These are phyloP conservation scores for Epizoanthus fatuus DNA, from an alignment of 92 coral and sea anemone species.

Conservation along the genomic window DNA sequence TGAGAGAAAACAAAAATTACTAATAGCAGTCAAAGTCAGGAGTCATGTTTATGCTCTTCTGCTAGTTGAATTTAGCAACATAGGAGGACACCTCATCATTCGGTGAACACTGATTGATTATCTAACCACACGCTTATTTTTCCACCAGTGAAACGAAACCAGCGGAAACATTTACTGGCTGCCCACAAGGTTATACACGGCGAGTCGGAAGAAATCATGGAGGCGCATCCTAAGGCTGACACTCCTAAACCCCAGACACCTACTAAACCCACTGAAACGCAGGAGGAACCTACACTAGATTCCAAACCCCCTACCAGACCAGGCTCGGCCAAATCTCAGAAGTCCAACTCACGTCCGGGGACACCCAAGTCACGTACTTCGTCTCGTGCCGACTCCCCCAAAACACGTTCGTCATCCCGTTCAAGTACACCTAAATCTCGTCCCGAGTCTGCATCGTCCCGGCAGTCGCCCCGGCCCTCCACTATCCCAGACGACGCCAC, in stretches of 20 bases:
- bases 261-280: constrained; percentile 36
- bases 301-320: constrained; percentile 58
- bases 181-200: constrained; percentile 97
- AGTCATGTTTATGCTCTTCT: too few species aligned
- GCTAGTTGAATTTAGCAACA: too few species aligned
- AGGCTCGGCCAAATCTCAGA: constrained; percentile 43
- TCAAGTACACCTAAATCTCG: constrained; percentile 81
- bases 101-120: background rate
- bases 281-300: constrained; percentile 50
- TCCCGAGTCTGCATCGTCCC: constrained; percentile 80
- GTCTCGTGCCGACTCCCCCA: constrained; percentile 73
- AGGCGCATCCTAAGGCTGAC: constrained; percentile 74
- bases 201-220: constrained; percentile 72
- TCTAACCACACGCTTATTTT: background rate
- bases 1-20: too few species aligned
- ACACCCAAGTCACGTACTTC: constrained; percentile 68
- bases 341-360: constrained; percentile 70
- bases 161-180: constrained; percentile 94
- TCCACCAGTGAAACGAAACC: constrained; percentile 84
- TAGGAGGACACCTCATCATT: too few species aligned
- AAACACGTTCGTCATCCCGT: constrained; percentile 61
- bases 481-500: constrained; percentile 63
- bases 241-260: constrained; percentile 60
- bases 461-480: constrained; percentile 80
- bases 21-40: too few species aligned